Percentiles rank a stretch among this genome's conserved stretches.
Evolutionary conservation across 1,140 invertebrate genomes (phyloP).

Genomic region (Tetranychus cinnabarinus): DNA sequence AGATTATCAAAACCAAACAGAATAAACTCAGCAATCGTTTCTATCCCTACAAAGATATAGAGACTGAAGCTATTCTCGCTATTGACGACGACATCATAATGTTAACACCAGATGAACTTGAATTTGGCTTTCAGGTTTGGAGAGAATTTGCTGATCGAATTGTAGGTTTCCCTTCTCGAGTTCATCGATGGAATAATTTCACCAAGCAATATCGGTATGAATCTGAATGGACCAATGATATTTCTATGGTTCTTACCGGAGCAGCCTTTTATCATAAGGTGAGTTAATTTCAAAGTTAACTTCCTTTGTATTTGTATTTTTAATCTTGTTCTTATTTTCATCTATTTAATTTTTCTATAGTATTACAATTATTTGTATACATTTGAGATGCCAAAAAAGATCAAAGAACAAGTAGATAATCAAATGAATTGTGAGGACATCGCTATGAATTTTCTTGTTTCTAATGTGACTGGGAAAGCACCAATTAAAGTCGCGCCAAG

Average conservation of each 20-base stretch:
- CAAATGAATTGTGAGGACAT: slow-evolving; percentile 90
- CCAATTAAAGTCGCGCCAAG: slow-evolving; percentile 87
- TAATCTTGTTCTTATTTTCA: too few species aligned
- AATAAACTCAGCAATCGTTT: slow-evolving; percentile 79
- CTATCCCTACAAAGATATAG: slow-evolving; percentile 72
- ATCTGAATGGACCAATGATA: slow-evolving; percentile 81
- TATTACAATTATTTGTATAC: slow-evolving; percentile 77
- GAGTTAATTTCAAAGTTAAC: slow-evolving; percentile 5
- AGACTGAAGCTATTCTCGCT: slow-evolving; percentile 70
- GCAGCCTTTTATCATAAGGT: slow-evolving; percentile 81
- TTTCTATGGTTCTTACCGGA: slow-evolving; percentile 75
- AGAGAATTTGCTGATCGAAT: slow-evolving; percentile 76
- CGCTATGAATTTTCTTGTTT: slow-evolving; percentile 77
- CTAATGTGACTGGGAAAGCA: slow-evolving; percentile 69
- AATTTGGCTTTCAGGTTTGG: slow-evolving; percentile 73
- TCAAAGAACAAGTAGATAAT: slow-evolving; percentile 60
- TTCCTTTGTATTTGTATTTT: too few species aligned
- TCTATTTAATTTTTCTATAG: slow-evolving; percentile 18
- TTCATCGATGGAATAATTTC: slow-evolving; percentile 66
- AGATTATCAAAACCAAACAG: slow-evolving; percentile 65
- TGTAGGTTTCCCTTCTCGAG: slow-evolving; percentile 67
- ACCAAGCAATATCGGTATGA: slow-evolving; percentile 65
- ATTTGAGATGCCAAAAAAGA: slow-evolving; percentile 46
- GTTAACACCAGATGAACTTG: slow-evolving; percentile 72
- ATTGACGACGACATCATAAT: slow-evolving; percentile 86